These are phyloP conservation scores for Aramus guarauna DNA, from an alignment of 2,113 vertebrate species.

Conservation along the genomic window DNA sequence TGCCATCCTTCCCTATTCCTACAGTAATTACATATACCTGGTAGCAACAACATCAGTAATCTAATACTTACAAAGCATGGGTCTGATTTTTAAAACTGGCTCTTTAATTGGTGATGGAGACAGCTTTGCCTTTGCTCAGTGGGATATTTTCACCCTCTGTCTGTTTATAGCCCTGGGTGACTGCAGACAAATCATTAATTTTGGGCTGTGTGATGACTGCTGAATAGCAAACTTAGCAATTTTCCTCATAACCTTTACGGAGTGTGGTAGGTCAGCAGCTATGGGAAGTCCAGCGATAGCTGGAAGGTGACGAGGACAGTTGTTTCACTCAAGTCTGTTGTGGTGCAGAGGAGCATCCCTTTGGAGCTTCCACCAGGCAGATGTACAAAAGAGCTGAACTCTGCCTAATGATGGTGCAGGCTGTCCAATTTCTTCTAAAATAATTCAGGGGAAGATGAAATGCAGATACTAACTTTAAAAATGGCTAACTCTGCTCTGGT, in stretches of 20 bases:
- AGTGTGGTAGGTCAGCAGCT: not conserved
- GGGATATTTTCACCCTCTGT: not conserved
- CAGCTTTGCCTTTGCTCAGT: not conserved
- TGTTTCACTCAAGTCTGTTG: not conserved
- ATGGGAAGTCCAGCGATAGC: not conserved
- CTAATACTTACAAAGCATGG: not conserved
- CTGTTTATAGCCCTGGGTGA: not conserved
- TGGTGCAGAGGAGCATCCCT: not conserved
- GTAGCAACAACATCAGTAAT: not conserved
- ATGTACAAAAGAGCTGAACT: not conserved
- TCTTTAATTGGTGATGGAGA: not conserved
- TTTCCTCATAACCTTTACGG: not conserved
- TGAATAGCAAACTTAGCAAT: not conserved
- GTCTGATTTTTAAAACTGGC: not conserved
- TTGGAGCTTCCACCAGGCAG: not conserved
- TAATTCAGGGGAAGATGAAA: not conserved
- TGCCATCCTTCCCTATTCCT: not conserved
- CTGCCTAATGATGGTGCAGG: fast-evolving
- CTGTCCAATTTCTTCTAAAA: not conserved
- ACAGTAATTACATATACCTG: not conserved
- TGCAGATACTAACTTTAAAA: not conserved
- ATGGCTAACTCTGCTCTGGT: not conserved
- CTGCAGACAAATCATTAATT: not conserved
- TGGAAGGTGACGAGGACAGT: not conserved
- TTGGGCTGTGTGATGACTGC: not conserved